Evolutionary conservation across 2,888 invertebrate genomes (phyloP).

Genomic region (Drosophila anomalata): DNA sequence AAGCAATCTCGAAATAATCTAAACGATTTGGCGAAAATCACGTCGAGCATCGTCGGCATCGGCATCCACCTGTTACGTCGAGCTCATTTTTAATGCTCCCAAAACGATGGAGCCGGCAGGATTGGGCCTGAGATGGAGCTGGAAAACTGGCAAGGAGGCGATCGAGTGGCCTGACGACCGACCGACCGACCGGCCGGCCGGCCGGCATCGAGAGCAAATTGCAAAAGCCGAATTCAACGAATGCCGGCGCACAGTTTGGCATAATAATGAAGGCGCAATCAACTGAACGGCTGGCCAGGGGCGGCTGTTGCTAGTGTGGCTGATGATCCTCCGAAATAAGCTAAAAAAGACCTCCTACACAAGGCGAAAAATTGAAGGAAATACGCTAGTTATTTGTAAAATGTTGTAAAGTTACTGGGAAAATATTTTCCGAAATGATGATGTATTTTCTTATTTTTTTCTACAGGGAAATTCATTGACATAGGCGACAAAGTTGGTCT

Average conservation of each 20-base stretch:
- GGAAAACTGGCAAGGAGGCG: slow-evolving; percentile 34
- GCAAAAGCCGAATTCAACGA: slow-evolving; percentile 81
- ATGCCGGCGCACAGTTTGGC: slow-evolving; percentile 81
- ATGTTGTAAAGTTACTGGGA: slow-evolving; percentile 11
- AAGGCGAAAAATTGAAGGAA: slow-evolving; percentile 24
- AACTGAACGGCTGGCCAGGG: slow-evolving; percentile 64
- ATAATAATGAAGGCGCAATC: slow-evolving; percentile 82
- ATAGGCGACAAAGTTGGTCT: slow-evolving; percentile 70
- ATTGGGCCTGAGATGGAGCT: slow-evolving; percentile 16
- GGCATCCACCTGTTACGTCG: slow-evolving; percentile 81
- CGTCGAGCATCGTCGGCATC: slow-evolving; percentile 64
- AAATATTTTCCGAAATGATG: not conserved
- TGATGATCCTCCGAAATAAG: slow-evolving; percentile 26
- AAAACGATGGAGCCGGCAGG: slow-evolving; percentile 41
- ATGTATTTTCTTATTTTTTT: not conserved
- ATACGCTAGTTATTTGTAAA: slow-evolving; percentile 3
- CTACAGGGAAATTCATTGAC: slow-evolving; percentile 62
- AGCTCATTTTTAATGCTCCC: slow-evolving; percentile 79
- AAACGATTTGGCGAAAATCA: slow-evolving; percentile 80
- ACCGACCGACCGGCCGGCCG: slow-evolving; percentile 12
- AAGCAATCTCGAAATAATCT: slow-evolving; percentile 79
- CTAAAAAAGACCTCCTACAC: slow-evolving; percentile 26
- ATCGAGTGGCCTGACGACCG: slow-evolving; percentile 21
- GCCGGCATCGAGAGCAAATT: slow-evolving; percentile 80
- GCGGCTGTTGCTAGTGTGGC: slow-evolving; percentile 15